Evolutionary conservation across 2,113 vertebrate species (phyloP), one percentile per base, ranked within the genome.

Genomic region (Oriolus oriolus): DNA sequence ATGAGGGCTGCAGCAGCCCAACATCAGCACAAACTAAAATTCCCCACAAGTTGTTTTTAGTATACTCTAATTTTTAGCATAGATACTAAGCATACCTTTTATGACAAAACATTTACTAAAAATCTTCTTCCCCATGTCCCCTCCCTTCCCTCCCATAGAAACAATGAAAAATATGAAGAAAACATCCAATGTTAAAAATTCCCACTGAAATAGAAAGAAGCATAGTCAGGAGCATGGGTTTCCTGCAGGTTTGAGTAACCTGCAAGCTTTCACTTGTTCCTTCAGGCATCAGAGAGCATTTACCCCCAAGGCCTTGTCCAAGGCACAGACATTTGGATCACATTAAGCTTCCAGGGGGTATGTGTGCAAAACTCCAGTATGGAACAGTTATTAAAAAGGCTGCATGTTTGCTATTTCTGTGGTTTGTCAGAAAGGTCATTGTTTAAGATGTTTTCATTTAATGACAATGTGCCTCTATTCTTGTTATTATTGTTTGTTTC

Each of bases 381-480:
- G 52, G 78, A 95, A 68, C 61, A 5, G 3, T 77, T 94, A 77
- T 76, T 74, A 26, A 95, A 78, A 86, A 77, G 31, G 45, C 82
- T 86, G 44, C 92, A 21, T 83, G 71, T 75, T 88, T 94, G 68
- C 88, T 90, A 2, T 79, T 94, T 86, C 59, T 96, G 95, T 81
- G 93, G 92, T 96, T 96, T 94, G 64, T 78, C 85, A 93, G 93
- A 96, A 94, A 93, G 73, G 92, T 89, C 92, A 86, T 44, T 88
- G 70, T 69, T 95, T 81, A 88, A 96, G 61, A 91, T 93, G 87
- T 87, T 96, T 96, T 86, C 66, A 73, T 93, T 94, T 92, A 96
- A 84, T 90, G 71, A 86, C 69, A 93, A 65, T 83, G 60, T 42
- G 60, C 9, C 42, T 94, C 82, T 85, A 26, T 65, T 90, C 71